phyloP scores from a whole-genome alignment of 2,113 vertebrate genomes.

The Centropus bengalensis region DNA sequence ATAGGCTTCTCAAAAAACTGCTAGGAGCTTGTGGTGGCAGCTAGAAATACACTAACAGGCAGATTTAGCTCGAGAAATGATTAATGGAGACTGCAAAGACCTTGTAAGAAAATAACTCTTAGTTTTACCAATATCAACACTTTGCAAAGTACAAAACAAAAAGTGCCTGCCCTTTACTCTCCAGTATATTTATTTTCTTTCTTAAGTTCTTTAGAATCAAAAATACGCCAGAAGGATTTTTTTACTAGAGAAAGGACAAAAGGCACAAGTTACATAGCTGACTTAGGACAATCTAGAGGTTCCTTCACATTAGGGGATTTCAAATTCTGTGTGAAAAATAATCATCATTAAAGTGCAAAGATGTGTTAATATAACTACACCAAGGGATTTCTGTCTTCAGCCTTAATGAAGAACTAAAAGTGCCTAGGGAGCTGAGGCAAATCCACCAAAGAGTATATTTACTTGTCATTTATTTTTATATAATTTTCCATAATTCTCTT shows the following conservation, averaged over 20 bases:
- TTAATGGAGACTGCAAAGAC: conserved; percentile 44
- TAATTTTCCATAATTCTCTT: neutral
- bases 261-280: neutral
- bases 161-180: neutral
- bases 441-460: neutral
- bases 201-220: neutral
- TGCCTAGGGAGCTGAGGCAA: neutral
- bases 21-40: neutral
- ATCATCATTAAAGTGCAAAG: neutral
- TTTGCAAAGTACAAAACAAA: neutral
- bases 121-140: conserved; percentile 13
- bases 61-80: conserved; percentile 53
- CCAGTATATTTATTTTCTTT: conserved; percentile 16
- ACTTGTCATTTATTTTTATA: neutral
- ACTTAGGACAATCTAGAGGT: neutral
- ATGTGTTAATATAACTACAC: neutral
- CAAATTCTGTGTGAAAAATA: neutral
- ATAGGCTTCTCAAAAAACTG: conserved; percentile 34
- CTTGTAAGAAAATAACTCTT: conserved; percentile 45
- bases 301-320: neutral
- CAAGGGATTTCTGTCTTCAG: neutral
- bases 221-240: neutral
- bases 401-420: neutral
- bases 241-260: conserved; percentile 19
- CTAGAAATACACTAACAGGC: conserved; percentile 28